phyloP scores from a whole-genome alignment of 1,140 invertebrate genomes.

The Drosophila rufa region DNA sequence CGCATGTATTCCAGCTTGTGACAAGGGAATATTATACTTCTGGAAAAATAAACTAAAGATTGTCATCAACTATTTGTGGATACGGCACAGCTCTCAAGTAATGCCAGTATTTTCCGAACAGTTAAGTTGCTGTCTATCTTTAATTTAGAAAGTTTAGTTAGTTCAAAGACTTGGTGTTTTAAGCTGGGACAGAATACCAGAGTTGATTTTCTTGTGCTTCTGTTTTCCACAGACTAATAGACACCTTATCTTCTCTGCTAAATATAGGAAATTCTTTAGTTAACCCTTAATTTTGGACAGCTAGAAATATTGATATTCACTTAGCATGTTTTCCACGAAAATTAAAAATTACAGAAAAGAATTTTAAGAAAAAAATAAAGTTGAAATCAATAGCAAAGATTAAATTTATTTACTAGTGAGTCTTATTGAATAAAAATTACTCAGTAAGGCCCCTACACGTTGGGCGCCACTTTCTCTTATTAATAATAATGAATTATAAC shows the following conservation, averaged over 20 bases:
- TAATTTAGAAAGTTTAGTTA: not conserved
- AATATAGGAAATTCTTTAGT: not conserved
- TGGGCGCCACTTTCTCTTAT: no score
- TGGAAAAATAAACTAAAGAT: conserved; percentile 6
- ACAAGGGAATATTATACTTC: not conserved
- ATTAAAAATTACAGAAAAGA: not conserved
- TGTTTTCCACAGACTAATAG: conserved; percentile 5
- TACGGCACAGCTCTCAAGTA: conserved; percentile 1
- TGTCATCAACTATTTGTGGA: conserved; percentile 2
- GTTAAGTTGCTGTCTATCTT: not conserved
- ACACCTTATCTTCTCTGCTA: not conserved
- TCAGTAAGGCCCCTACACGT: no score
- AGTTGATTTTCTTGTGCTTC: not conserved
- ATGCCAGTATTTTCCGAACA: conserved; percentile 6
- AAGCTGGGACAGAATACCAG: no score
- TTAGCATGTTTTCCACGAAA: conserved; percentile 1
- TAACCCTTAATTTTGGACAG: not conserved
- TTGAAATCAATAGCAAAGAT: conserved; percentile 1
- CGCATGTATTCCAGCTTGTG: not conserved
- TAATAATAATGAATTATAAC: no score
- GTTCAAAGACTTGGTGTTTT: no score
- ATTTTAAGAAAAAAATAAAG: conserved; percentile 10
- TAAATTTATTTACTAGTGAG: conserved; percentile 5
- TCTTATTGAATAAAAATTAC: not conserved
- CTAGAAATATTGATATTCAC: not conserved